Base-by-base conservation (phyloP, 2,888 invertebrate genomes). In the Xiphydria camelus region DNA sequence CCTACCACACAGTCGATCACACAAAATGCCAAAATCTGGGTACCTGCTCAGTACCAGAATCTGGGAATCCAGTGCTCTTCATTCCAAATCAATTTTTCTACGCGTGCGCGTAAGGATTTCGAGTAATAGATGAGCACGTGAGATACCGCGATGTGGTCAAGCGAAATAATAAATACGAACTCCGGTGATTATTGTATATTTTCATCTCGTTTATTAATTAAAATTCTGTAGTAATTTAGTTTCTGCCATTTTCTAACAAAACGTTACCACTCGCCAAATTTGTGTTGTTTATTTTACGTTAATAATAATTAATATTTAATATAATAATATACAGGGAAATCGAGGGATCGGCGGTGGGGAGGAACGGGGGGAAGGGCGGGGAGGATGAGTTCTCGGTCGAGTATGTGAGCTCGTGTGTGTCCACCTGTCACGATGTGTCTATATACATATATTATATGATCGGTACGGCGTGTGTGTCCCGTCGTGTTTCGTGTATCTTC, bases 181-280 rank as follows among this genome's bases (percentile, higher is more conserved):
- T 48, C 51, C 53, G 55, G 25, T 68, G 23, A 36, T 40, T 45
- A 59, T 71, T 72, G 68, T 71, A 74, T 75, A 75, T 74, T 75
- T 75, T 75, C 75, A 74, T 73, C 67, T 74, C 68, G 70, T 75
- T 75, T 75, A 75, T 75, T 75, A 73, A 73, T 75, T 73, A 72
- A 73, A 75, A 73, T 73, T 75, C 71, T 68, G 69, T 74, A 74
- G 70, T 72, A 73, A 75, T 74, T 74, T 72, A 72, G 70, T 67
- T 72, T 73, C 66, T 68, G 70, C 62, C 72, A 68, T 73, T n/a
- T n/a, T 74, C 71, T 73, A 73, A 75, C 72, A 73, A 73, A 75
- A 74, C 68, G 67, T 68, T 64, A 67, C 64, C 68, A 68, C 59
- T 66, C 66, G 70, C 66, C 69, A 61, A 56, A 62, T 62, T 56